Percentiles rank a stretch among this genome's conserved stretches.
phyloP scores from a whole-genome alignment of 2,888 invertebrate species.

The Alloplasta piceator region DNA sequence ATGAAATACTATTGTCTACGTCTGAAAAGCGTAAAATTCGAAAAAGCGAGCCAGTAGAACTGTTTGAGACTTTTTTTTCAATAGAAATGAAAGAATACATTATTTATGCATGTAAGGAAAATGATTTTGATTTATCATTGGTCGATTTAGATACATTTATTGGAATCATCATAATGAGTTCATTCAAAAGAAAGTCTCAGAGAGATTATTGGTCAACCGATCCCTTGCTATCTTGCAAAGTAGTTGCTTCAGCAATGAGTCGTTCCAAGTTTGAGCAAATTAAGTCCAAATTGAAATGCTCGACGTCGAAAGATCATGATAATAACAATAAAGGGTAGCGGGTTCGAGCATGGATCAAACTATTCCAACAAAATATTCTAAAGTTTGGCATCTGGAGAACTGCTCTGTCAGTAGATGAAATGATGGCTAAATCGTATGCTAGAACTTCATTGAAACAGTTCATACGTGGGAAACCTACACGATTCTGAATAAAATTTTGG shows the following conservation, averaged over 20 bases:
- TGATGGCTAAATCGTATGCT: conserved; percentile 47
- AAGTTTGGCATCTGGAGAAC: no score
- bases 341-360: no score
- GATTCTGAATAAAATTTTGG: conserved; percentile 49
- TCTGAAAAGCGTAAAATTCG: neutral
- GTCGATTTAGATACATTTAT: conserved; percentile 22
- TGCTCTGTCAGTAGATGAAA: neutral
- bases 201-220: conserved; percentile 51
- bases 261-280: no score
- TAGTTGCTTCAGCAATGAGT: conserved; percentile 30
- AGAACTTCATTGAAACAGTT: conserved; percentile 47
- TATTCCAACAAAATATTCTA: no score
- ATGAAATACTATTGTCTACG: conserved; percentile 47
- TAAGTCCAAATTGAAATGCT: no score
- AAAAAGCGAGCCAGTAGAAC: no score
- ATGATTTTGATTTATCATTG: no score
- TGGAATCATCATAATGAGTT: conserved; percentile 43
- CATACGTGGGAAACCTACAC: conserved; percentile 35
- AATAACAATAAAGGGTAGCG: conserved; percentile 42
- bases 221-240: conserved; percentile 24
- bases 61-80: no score
- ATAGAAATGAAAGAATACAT: no score
- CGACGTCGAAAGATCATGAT: conserved; percentile 25
- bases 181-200: conserved; percentile 8
- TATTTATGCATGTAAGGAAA: no score